A percentile compares a stretch with the other conserved stretches of the same genome.
phyloP scores from a whole-genome alignment of 1,140 invertebrate species.

The Papilio glaucus region DNA sequence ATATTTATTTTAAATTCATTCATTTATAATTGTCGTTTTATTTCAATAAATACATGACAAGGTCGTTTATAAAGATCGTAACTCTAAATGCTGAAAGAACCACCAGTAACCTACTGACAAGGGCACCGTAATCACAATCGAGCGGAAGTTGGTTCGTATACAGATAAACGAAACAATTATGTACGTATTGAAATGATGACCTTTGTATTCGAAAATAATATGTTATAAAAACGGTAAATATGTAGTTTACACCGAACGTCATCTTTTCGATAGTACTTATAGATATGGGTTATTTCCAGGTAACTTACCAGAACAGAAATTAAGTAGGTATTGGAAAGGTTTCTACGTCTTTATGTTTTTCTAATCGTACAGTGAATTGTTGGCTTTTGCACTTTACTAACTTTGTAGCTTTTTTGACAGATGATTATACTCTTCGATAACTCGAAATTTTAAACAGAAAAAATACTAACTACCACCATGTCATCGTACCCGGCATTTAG shows the following conservation, averaged over 20 bases:
- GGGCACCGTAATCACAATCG: neutral
- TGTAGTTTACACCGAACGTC: no score
- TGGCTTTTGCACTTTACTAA: no score
- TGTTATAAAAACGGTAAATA: no score
- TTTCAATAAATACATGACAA: neutral
- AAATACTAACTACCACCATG: no score
- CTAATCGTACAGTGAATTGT: no score
- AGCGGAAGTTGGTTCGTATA: neutral
- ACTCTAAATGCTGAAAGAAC: neutral
- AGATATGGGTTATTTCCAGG: no score
- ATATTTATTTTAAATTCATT: neutral
- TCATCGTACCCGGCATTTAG: conserved; percentile 2
- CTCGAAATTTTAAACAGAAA: no score
- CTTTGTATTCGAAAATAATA: neutral
- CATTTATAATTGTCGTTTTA: neutral
- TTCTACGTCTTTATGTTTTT: no score
- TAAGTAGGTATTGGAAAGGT: no score
- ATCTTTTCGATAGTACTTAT: no score
- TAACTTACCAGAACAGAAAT: no score
- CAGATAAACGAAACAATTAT: neutral
- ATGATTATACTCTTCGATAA: neutral
- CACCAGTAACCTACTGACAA: neutral
- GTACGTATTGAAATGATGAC: neutral
- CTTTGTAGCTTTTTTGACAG: no score
- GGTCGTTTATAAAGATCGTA: neutral